These are phyloP conservation scores for Xestia ashworthii DNA, from an alignment of 2,888 invertebrate species.

Conservation along the genomic window DNA sequence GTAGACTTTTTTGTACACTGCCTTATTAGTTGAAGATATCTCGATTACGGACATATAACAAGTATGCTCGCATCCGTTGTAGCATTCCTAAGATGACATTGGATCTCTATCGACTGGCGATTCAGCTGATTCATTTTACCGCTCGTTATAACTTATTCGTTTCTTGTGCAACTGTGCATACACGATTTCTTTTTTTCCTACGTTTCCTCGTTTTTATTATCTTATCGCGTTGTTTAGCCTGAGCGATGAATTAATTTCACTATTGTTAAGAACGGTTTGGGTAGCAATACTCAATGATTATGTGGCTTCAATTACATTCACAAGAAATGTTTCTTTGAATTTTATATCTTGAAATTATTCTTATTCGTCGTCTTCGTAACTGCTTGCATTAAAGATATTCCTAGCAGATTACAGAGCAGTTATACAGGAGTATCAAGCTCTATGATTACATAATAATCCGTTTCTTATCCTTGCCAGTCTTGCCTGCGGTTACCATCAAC, in stretches of 20 bases:
- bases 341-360: slow-evolving; percentile 19
- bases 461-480: slow-evolving; percentile 60
- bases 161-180: slow-evolving; percentile 36
- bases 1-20: slow-evolving; percentile 29
- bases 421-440: slow-evolving; percentile 58
- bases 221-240: slow-evolving; percentile 22
- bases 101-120: slow-evolving; percentile 37
- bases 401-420: slow-evolving; percentile 43
- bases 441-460: slow-evolving; percentile 61
- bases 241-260: slow-evolving; percentile 2
- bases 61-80: slow-evolving; percentile 46
- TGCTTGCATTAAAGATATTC: slow-evolving; percentile 50
- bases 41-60: slow-evolving; percentile 29
- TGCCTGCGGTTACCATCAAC: slow-evolving; percentile 64
- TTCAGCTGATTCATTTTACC: slow-evolving; percentile 35
- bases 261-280: background rate
- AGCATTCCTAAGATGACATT: slow-evolving; percentile 54
- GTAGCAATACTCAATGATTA: background rate
- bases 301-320: background rate
- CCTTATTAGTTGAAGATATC: slow-evolving; percentile 38
- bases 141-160: slow-evolving; percentile 24
- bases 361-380: slow-evolving; percentile 16
- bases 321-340: slow-evolving; percentile 1
- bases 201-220: slow-evolving; percentile 27
- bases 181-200: slow-evolving; percentile 33